Conservation (phyloP, 2,888 invertebrate species). For the Agrotis puta region DNA sequence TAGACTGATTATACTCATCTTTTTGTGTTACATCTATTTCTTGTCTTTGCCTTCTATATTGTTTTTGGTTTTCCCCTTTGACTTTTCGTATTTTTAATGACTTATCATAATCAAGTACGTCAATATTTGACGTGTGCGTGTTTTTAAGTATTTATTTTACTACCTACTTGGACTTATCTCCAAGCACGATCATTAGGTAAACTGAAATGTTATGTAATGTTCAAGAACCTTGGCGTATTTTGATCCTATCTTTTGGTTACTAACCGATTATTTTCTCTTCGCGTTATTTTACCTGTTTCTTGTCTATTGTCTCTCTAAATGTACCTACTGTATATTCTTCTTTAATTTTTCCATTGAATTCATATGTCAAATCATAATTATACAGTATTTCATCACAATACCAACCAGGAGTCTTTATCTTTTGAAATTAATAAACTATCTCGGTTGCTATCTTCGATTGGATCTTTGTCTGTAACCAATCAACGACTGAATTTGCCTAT, state of each 20-base stretch:
- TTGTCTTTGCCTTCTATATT: no score
- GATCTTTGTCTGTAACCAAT: no score
- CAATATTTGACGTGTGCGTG: constrained; percentile 7
- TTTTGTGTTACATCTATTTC: no score
- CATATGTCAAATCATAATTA: no score
- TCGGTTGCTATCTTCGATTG: no score
- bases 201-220: constrained; percentile 2
- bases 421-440: no score
- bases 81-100: background rate
- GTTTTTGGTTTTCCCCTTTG: background rate
- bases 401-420: background rate
- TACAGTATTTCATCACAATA: background rate
- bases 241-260: constrained; percentile 4
- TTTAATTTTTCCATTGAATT: background rate
- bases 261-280: constrained; percentile 1
- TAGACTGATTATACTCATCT: no score
- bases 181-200: background rate
- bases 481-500: no score
- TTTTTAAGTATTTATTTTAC: constrained; percentile 4
- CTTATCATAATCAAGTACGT: constrained; percentile 9
- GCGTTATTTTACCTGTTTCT: background rate
- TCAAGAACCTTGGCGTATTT: constrained; percentile 4
- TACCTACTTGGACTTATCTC: background rate
- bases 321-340: background rate
- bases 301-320: background rate